Percentiles rank a stretch among this genome's conserved stretches.
These are phyloP conservation scores for Corbicula japonica DNA, from an alignment of 2,888 invertebrate species.

Conservation along the genomic window DNA sequence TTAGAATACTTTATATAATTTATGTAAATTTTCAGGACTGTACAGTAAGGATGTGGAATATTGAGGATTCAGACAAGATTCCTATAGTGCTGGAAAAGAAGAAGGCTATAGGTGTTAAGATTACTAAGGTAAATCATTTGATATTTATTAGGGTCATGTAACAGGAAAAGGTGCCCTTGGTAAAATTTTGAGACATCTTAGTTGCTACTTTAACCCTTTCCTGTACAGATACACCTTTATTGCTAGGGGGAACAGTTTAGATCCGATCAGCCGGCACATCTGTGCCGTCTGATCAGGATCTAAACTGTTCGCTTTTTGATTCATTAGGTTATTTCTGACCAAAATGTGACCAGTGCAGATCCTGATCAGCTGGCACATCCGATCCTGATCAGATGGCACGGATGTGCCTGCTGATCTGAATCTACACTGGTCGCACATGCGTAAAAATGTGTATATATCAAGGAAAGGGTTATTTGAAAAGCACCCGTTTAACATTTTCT, in stretches of 20 bases:
- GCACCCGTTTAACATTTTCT: too few relatives aligned
- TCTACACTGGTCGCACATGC: not conserved
- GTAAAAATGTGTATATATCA: not conserved
- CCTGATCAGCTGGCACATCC: too few relatives aligned
- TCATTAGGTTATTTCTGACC: not conserved
- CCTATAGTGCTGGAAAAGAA: slow-evolving; percentile 83
- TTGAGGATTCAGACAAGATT: slow-evolving; percentile 84
- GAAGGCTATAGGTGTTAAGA: slow-evolving; percentile 82
- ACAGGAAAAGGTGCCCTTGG: not conserved
- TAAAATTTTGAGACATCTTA: not conserved
- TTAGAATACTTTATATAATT: too few relatives aligned
- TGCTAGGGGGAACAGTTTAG: not conserved
- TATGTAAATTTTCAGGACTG: slow-evolving; percentile 76
- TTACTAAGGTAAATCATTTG: slow-evolving; percentile 76
- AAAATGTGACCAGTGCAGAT: not conserved
- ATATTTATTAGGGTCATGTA: not conserved
- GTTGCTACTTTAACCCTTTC: not conserved
- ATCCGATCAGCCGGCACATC: not conserved
- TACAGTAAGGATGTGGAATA: slow-evolving; percentile 85
- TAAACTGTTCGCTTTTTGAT: not conserved
- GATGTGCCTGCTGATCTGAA: not conserved
- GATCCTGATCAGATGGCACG: not conserved
- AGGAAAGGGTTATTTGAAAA: not conserved
- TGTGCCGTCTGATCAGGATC: not conserved
- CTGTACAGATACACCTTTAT: not conserved